Evolutionary conservation across 2,888 invertebrate genomes (phyloP).

Genomic region (Himalopsyche kuldschensis): DNA sequence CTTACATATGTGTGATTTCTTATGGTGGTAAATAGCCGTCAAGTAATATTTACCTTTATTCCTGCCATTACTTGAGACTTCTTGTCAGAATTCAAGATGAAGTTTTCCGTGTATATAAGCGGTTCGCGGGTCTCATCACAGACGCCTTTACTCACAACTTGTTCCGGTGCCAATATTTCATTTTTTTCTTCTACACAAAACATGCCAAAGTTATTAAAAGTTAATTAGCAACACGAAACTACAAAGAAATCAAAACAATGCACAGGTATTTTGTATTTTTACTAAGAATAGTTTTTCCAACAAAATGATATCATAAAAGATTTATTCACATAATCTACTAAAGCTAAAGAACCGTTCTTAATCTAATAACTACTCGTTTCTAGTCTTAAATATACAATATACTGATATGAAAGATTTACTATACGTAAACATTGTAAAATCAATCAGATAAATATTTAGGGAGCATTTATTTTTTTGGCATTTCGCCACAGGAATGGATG

Average conservation of each 20-base stretch:
- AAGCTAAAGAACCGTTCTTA: too few species aligned
- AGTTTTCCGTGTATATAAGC: slow-evolving; percentile 48
- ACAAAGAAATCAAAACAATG: neutral
- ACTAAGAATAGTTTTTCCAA: too few species aligned
- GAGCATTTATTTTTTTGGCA: too few species aligned
- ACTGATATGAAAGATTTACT: too few species aligned
- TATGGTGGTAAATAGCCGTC: too few species aligned
- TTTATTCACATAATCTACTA: too few species aligned
- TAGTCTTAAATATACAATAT: too few species aligned
- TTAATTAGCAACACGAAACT: neutral
- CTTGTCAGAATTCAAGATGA: slow-evolving; percentile 49
- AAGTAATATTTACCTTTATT: slow-evolving; percentile 43
- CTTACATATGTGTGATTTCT: neutral
- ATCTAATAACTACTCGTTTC: too few species aligned
- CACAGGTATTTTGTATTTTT: neutral
- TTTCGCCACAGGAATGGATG: too few species aligned
- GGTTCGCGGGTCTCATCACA: slow-evolving; percentile 18
- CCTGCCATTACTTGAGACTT: slow-evolving; percentile 48
- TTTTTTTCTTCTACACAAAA: neutral
- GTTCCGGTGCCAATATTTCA: neutral
- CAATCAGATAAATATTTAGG: too few species aligned
- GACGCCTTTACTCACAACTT: neutral
- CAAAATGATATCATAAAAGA: too few species aligned
- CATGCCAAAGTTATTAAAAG: neutral
- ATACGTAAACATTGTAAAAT: too few species aligned